These are phyloP conservation scores for Xiphophorus birchmanni DNA, from an alignment of 2,797 vertebrate genomes.

Conservation along the genomic window DNA sequence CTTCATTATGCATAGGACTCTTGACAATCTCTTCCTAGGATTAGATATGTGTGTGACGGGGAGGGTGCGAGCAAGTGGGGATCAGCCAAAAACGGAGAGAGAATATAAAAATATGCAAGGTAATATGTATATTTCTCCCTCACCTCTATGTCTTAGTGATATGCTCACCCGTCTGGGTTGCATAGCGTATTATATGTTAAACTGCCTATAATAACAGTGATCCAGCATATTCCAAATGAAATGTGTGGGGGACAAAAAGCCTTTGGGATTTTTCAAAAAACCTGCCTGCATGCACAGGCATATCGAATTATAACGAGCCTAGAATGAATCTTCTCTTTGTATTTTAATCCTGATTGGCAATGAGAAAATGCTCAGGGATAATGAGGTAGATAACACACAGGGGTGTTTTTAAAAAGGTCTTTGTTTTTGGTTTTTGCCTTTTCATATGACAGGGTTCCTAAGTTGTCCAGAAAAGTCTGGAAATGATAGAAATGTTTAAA, in stretches of 20 bases:
- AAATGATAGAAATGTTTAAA: background rate
- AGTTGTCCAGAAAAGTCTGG: background rate
- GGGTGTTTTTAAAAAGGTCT: background rate
- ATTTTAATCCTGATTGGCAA: conserved; percentile 15
- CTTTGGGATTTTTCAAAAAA: conserved; percentile 53
- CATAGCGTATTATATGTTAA: conserved; percentile 62
- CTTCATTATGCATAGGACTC: conserved; percentile 71
- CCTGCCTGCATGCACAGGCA: conserved; percentile 37
- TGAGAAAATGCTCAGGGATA: conserved; percentile 16
- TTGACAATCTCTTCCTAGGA: conserved; percentile 69
- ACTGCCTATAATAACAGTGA: conserved; percentile 70
- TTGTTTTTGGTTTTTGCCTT: conserved; percentile 3
- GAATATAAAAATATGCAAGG: conserved; percentile 56
- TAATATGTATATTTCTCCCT: conserved; percentile 9
- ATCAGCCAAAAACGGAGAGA: conserved; percentile 53
- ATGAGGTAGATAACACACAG: background rate
- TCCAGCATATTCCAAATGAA: conserved; percentile 62
- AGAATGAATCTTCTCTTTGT: conserved; percentile 2
- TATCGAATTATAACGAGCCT: conserved; percentile 43
- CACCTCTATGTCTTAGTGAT: conserved; percentile 14
- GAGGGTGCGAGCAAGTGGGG: conserved; percentile 37
- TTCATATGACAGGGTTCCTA: background rate
- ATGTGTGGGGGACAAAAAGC: conserved; percentile 56
- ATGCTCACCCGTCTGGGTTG: conserved; percentile 25
- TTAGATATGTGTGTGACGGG: conserved; percentile 65